phyloP scores from a whole-genome alignment of 2,797 vertebrate genomes.

The Acrossocheilus wenchowensis region DNA sequence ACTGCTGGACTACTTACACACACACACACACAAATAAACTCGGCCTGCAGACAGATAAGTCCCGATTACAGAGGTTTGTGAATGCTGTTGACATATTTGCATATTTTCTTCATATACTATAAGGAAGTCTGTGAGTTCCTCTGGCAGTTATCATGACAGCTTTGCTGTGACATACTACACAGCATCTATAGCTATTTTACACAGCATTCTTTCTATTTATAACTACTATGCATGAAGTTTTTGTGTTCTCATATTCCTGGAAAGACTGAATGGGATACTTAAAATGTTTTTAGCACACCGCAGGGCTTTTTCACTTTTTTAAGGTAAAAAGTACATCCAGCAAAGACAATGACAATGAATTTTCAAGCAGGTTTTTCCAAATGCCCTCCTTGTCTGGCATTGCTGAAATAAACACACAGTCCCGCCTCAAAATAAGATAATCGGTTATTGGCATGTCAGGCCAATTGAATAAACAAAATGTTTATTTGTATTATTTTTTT shows the following conservation, averaged over 20 bases:
- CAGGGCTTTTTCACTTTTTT: neutral
- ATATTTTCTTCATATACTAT: neutral
- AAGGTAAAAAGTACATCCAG: neutral
- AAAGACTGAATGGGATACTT: slow-evolving; percentile 5
- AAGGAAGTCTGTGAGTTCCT: neutral
- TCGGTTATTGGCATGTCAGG: neutral
- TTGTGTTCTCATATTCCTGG: neutral
- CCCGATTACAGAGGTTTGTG: neutral
- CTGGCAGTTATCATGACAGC: neutral
- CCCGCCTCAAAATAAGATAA: neutral
- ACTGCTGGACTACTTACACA: neutral
- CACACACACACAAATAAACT: slow-evolving; percentile 9
- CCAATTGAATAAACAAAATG: neutral
- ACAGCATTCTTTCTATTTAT: neutral
- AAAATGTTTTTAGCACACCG: neutral
- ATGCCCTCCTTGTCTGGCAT: neutral
- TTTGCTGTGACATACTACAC: neutral
- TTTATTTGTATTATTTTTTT: too few relatives aligned
- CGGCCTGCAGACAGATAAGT: neutral
- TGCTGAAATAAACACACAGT: neutral
- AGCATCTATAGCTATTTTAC: neutral
- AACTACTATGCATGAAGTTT: neutral
- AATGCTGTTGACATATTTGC: neutral
- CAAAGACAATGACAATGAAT: neutral
- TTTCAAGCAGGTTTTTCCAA: neutral